Percentiles rank a stretch among this genome's conserved stretches.
Evolutionary conservation across 2,113 vertebrate species (phyloP).

Genomic region (Oxyura jamaicensis): DNA sequence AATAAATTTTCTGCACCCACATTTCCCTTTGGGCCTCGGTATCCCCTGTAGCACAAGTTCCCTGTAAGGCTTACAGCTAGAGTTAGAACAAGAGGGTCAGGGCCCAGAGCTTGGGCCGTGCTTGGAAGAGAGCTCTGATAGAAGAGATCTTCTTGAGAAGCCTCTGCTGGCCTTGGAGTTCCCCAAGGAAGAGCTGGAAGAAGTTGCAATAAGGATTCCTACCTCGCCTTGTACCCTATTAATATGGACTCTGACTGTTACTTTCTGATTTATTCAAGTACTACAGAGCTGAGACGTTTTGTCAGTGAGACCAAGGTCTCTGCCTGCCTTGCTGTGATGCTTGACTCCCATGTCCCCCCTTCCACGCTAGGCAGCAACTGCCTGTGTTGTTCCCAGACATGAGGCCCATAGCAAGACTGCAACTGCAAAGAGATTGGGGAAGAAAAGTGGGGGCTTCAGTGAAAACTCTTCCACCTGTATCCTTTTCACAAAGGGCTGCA

Average conservation of each 20-base stretch:
- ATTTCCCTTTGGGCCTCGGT: background rate
- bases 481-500: background rate
- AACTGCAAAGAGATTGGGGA: background rate
- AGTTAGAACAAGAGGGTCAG: background rate
- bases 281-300: background rate
- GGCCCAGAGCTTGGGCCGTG: background rate
- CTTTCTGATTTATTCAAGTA: too few species aligned
- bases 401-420: background rate
- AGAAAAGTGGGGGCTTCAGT: background rate
- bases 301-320: background rate
- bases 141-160: background rate
- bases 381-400: background rate
- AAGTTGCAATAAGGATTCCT: background rate
- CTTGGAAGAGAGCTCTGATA: background rate
- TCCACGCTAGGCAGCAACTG: background rate
- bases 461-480: background rate
- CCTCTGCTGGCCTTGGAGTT: background rate
- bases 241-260: too few species aligned
- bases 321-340: background rate
- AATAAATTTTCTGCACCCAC: background rate
- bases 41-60: background rate
- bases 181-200: background rate
- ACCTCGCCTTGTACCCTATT: too few species aligned
- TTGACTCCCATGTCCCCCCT: background rate
- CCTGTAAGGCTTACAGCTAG: background rate